Conservation (phyloP, 1,140 invertebrate genomes). For the Drosophila punjabiensis region DNA sequence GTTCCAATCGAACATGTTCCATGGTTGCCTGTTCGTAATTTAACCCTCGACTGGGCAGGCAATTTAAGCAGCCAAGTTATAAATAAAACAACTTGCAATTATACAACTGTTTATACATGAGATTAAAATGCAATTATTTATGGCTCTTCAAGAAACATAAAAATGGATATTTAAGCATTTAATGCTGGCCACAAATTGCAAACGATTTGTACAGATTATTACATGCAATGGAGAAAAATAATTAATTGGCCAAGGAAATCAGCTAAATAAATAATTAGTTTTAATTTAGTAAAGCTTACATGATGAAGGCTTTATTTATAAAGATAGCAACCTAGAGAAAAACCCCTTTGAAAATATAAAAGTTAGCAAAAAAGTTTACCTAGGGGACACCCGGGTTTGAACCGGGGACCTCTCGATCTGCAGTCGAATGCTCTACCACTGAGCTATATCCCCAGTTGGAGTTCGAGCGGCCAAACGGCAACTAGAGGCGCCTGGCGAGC, state of each 20-base stretch:
- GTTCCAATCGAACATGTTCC: constrained; percentile 20
- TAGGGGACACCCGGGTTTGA: constrained; percentile 89
- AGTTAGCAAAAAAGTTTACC: constrained; percentile 1
- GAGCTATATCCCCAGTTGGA: constrained; percentile 86
- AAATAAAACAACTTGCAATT: constrained; percentile 17
- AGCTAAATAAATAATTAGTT: neutral
- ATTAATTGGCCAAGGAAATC: neutral
- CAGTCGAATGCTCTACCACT: constrained; percentile 97
- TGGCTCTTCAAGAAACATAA: constrained; percentile 7
- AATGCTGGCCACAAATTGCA: constrained; percentile 1
- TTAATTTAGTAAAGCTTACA: neutral
- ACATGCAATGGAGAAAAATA: neutral
- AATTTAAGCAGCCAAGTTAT: neutral
- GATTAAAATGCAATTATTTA: constrained; percentile 11
- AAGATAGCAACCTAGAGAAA: neutral
- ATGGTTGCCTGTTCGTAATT: neutral
- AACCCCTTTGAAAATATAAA: neutral
- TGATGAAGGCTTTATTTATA: neutral
- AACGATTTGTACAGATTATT: constrained; percentile 5
- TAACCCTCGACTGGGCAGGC: constrained; percentile 21
- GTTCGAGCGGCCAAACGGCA: constrained; percentile 6
- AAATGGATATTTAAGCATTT: constrained; percentile 6
- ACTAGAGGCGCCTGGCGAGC: constrained; percentile 15
- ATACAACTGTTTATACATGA: constrained; percentile 6
- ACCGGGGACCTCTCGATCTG: constrained; percentile 97